Base-by-base conservation (phyloP, 1,140 invertebrate species). In the Philotrypesis tridentata region DNA sequence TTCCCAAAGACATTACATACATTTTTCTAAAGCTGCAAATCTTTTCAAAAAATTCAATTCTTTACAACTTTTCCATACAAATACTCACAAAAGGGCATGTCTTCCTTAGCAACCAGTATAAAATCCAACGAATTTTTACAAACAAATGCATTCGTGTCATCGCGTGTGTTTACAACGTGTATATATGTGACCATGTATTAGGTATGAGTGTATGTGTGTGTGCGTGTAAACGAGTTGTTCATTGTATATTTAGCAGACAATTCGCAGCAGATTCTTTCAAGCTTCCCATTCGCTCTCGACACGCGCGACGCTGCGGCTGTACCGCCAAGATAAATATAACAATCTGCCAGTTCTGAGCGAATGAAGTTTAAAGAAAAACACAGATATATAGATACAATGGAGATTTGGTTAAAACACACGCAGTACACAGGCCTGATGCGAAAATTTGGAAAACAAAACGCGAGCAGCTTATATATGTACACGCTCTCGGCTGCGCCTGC, bases 181-280 rank as follows among this genome's bases (percentile, higher is more conserved):
- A n/a, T n/a, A n/a, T n/a, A n/a, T n/a, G n/a, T n/a, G n/a, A n/a
- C n/a, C n/a, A n/a, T n/a, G n/a, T n/a, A n/a, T n/a, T n/a, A n/a
- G n/a, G n/a, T n/a, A n/a, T n/a, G n/a, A n/a, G n/a, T n/a, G 48
- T 72, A 40, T 40, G 12, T 6, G 8, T 79, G 21, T n/a, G 17
- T n/a, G 48, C 21, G 48, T 55, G 7, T 0, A 43, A 12, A 43
- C 48, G 17, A 11, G 11, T 25, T 76, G 48, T 65, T n/a, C 27
- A 33, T 76, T 76, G n/a, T n/a, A n/a, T n/a, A 63, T 65, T 43
- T 67, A 31, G 25, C n/a, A 55, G 21, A 33, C 11, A 70, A 70
- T 68, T 78, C 40, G 63, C 37, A 55, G 48, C 17, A 68, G 23
- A 78, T 78, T 78, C 23, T 76, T 65, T 76, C 40, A 71, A 33